Evolutionary conservation across 53 echinoderm and acorn worm species (phyloP).

Genomic region (Astropecten irregularis): DNA sequence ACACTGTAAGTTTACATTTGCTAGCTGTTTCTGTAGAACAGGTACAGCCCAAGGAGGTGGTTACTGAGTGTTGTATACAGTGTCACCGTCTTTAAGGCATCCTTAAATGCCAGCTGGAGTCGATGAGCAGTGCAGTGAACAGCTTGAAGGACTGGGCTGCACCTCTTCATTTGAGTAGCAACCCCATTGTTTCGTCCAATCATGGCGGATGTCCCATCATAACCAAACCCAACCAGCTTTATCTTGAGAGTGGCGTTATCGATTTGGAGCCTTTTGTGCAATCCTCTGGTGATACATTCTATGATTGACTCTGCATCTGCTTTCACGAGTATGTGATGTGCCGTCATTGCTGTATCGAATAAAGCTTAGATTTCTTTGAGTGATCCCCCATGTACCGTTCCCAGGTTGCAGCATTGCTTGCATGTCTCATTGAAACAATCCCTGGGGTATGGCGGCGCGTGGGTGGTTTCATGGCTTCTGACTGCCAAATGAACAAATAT

Average conservation of each 20-base stretch:
- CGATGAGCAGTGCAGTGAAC: conserved; percentile 73
- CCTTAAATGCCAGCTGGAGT: conserved; percentile 72
- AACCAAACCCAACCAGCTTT: conserved; percentile 72
- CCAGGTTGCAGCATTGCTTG: too few relatives aligned
- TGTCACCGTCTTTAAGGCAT: conserved; percentile 59
- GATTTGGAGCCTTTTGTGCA: not conserved
- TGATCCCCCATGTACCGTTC: too few relatives aligned
- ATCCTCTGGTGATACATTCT: not conserved
- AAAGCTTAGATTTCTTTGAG: too few relatives aligned
- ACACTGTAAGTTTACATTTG: too few relatives aligned
- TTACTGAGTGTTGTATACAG: conserved; percentile 16
- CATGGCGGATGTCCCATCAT: conserved; percentile 77
- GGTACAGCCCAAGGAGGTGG: conserved; percentile 41
- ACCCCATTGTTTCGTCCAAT: conserved; percentile 70
- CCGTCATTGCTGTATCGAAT: conserved; percentile 4
- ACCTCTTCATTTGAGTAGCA: conserved; percentile 47
- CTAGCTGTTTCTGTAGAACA: conserved; percentile 51
- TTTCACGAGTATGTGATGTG: not conserved
- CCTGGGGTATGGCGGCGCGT: too few relatives aligned
- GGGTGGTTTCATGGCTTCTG: too few relatives aligned
- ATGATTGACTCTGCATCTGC: conserved; percentile 44
- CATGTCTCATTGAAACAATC: too few relatives aligned
- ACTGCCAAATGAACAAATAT: too few relatives aligned
- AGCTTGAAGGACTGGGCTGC: conserved; percentile 36
- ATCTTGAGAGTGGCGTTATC: conserved; percentile 16